These are phyloP conservation scores for Parazoanthus swiftii DNA, from an alignment of 92 coral and sea anemone species.

Conservation along the genomic window DNA sequence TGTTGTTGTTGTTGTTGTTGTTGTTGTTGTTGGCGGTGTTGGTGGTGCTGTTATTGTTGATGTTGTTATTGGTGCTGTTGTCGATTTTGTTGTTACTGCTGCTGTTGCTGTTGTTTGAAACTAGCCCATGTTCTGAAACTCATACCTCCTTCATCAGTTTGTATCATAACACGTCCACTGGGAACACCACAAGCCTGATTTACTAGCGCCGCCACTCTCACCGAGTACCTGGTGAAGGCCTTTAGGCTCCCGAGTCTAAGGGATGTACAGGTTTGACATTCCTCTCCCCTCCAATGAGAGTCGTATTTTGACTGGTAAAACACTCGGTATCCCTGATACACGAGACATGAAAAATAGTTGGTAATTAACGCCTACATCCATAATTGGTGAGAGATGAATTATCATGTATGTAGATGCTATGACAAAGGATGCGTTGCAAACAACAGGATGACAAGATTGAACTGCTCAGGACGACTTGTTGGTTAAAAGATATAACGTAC, in stretches of 20 bases:
- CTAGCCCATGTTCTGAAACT: not conserved
- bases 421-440: too few relatives aligned
- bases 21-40: too few relatives aligned
- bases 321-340: not conserved
- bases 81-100: too few relatives aligned
- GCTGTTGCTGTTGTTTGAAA: too few relatives aligned
- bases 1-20: too few relatives aligned
- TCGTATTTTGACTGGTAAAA: constrained; percentile 6
- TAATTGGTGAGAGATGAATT: too few relatives aligned
- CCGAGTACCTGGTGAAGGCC: not conserved
- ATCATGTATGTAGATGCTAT: too few relatives aligned
- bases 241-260: not conserved
- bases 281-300: not conserved
- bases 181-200: constrained; percentile 11
- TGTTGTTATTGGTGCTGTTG: too few relatives aligned
- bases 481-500: too few relatives aligned
- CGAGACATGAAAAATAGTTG: not conserved
- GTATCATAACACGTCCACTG: not conserved
- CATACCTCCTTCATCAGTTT: constrained; percentile 14
- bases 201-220: constrained; percentile 6
- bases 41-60: too few relatives aligned
- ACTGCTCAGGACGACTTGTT: too few relatives aligned
- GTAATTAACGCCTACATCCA: not conserved
- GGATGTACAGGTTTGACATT: not conserved
- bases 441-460: not conserved